Evolutionary conservation across 2,797 vertebrate genomes (phyloP).

Genomic region (Peromyscus aztecus): DNA sequence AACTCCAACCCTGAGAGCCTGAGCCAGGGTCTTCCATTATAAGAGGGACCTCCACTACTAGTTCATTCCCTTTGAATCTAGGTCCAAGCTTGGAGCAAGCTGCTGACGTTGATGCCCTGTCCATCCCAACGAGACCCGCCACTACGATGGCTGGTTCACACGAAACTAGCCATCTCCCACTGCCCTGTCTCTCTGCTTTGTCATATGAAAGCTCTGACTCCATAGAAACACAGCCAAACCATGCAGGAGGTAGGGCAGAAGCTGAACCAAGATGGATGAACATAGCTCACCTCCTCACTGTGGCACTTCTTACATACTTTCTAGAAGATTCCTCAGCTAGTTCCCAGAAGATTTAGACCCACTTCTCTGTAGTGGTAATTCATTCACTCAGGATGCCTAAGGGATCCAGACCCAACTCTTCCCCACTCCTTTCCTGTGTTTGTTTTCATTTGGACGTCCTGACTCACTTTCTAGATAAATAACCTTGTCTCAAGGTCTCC

Average conservation of each 20-base stretch:
- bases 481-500: neutral
- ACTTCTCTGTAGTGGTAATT: neutral
- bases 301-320: neutral
- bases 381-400: neutral
- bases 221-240: neutral
- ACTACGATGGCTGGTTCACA: neutral
- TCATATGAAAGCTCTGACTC: neutral
- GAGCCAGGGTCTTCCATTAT: neutral
- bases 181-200: neutral
- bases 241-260: neutral
- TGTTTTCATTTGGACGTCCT: neutral
- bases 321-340: neutral
- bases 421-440: neutral
- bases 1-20: neutral
- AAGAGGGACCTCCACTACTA: too few species aligned
- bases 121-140: neutral
- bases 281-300: neutral
- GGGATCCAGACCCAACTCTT: neutral
- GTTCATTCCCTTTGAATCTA: neutral
- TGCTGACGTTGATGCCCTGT: neutral
- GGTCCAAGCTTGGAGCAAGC: neutral
- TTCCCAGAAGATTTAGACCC: neutral
- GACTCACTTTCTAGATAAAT: conserved; percentile 12
- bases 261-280: neutral
- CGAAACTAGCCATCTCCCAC: neutral